These are phyloP conservation scores for Lutraria lutraria DNA, from an alignment of 2,888 invertebrate genomes.

Conservation along the genomic window DNA sequence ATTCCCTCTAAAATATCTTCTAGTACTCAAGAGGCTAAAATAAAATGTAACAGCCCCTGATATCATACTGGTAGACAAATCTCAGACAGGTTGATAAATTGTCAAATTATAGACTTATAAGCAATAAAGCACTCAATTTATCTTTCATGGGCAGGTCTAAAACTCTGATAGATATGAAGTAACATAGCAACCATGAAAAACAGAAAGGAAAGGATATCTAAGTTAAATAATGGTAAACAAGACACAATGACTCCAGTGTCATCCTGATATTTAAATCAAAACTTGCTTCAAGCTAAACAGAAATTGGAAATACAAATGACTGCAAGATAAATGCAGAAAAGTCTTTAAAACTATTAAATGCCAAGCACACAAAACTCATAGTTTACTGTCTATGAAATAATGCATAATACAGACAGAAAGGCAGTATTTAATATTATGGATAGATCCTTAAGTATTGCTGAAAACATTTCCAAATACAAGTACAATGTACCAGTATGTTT, in stretches of 20 bases:
- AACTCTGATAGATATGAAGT: not conserved
- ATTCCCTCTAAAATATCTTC: not conserved
- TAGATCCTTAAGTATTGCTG: too few relatives aligned
- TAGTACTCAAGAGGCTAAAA: not conserved
- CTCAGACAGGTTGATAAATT: not conserved
- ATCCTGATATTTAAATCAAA: too few relatives aligned
- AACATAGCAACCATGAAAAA: not conserved
- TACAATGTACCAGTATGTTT: too few relatives aligned
- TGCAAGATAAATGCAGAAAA: too few relatives aligned
- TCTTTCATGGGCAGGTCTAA: constrained; percentile 1
- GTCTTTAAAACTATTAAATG: too few relatives aligned
- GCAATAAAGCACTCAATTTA: not conserved
- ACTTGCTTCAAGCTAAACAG: not conserved
- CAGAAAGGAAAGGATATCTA: not conserved
- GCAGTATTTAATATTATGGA: too few relatives aligned
- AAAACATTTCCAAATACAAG: too few relatives aligned
- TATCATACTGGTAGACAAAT: not conserved
- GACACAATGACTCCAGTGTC: too few relatives aligned
- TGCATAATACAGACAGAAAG: too few relatives aligned
- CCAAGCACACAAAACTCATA: too few relatives aligned
- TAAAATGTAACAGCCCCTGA: not conserved
- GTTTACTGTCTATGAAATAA: too few relatives aligned
- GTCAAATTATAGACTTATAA: not conserved
- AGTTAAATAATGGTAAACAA: too few relatives aligned
- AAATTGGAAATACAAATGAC: not conserved